A percentile compares a stretch with the other conserved stretches of the same genome.
Evolutionary conservation across 2,113 vertebrate genomes (phyloP).

Genomic region (Marcusenius ussheri): DNA sequence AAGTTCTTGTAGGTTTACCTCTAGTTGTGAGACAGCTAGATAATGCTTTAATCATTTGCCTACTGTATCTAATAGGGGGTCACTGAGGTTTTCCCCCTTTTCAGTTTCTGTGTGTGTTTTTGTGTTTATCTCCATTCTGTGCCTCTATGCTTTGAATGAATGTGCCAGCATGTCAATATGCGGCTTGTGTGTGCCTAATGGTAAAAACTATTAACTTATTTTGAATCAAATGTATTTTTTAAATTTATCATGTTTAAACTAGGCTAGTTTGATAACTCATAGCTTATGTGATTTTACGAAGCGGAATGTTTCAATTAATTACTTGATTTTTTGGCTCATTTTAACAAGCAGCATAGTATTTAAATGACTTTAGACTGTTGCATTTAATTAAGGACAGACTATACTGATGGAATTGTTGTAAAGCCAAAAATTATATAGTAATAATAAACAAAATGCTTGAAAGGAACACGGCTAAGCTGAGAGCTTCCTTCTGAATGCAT

Average conservation of each 20-base stretch:
- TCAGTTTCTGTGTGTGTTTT: background rate
- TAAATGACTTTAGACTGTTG: slow-evolving; percentile 46
- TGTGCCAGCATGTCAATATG: background rate
- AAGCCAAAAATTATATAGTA: slow-evolving; percentile 44
- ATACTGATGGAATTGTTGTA: slow-evolving; percentile 40
- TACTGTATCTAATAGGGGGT: background rate
- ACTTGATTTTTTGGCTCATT: slow-evolving; percentile 6
- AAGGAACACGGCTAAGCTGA: background rate
- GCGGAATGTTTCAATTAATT: background rate
- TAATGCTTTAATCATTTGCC: background rate
- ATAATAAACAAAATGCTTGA: slow-evolving; percentile 24
- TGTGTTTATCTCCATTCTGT: background rate
- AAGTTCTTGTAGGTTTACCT: background rate
- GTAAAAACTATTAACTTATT: background rate
- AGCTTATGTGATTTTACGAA: background rate
- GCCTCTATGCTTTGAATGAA: background rate
- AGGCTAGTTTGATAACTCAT: slow-evolving; percentile 22
- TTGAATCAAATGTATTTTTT: slow-evolving; percentile 27
- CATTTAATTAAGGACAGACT: slow-evolving; percentile 26
- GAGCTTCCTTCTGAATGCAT: background rate
- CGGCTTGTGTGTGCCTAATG: background rate
- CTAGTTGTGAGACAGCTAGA: background rate
- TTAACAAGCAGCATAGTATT: slow-evolving; percentile 36
- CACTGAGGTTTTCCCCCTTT: background rate
- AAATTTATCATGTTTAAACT: background rate